Evolutionary conservation across 1,140 invertebrate genomes (phyloP).

Genomic region (Berghia stephanieae): DNA sequence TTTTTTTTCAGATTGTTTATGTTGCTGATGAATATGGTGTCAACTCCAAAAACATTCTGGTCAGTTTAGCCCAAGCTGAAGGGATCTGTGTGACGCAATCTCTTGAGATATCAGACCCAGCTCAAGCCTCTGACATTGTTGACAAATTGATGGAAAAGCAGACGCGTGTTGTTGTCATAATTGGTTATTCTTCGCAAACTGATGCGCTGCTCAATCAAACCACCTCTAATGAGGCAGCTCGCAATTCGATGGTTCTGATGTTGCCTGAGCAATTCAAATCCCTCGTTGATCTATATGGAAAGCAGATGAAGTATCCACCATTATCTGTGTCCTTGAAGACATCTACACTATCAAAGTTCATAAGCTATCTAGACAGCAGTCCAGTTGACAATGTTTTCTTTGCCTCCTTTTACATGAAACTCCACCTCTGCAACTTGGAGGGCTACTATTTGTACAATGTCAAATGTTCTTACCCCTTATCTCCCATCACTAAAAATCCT

Average conservation of each 20-base stretch:
- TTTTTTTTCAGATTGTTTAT: constrained; percentile 43
- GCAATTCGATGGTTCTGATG: constrained; percentile 40
- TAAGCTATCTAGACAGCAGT: constrained; percentile 34
- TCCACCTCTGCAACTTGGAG: constrained; percentile 55
- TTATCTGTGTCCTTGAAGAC: constrained; percentile 47
- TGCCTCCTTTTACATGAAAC: constrained; percentile 51
- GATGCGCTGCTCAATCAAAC: constrained; percentile 33
- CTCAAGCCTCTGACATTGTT: constrained; percentile 31
- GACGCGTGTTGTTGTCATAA: constrained; percentile 45
- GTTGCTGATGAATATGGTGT: constrained; percentile 43
- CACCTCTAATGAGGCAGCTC: not conserved
- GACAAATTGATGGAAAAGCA: not conserved
- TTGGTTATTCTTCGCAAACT: constrained; percentile 36
- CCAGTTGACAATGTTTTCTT: constrained; percentile 41
- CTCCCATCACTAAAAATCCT: constrained; percentile 32
- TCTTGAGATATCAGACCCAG: constrained; percentile 29
- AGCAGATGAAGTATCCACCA: constrained; percentile 19
- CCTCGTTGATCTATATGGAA: constrained; percentile 9
- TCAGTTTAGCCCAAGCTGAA: constrained; percentile 41
- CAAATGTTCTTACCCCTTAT: constrained; percentile 32
- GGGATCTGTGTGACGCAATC: constrained; percentile 49
- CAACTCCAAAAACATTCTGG: constrained; percentile 42
- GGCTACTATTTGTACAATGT: constrained; percentile 44
- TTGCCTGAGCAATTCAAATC: constrained; percentile 47
- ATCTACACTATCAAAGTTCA: constrained; percentile 33